Percentiles rank a stretch among this genome's conserved stretches.
These are phyloP conservation scores for Drosophila albomicans DNA, from an alignment of 1,140 invertebrate genomes.

Conservation along the genomic window DNA sequence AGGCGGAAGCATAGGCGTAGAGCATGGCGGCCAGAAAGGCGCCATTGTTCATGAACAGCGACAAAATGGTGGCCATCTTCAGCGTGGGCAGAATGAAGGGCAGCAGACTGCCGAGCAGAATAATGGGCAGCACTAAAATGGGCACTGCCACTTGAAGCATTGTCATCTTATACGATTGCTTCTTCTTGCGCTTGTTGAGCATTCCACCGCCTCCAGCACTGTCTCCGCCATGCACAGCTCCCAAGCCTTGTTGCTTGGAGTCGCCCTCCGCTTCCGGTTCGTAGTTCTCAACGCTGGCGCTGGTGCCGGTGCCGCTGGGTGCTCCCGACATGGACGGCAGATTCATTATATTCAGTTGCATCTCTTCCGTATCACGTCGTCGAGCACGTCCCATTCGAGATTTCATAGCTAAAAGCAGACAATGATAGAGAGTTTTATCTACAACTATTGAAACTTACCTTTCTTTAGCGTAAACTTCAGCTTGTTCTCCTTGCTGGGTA, in stretches of 20 bases:
- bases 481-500: slow-evolving; percentile 82
- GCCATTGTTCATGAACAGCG: slow-evolving; percentile 81
- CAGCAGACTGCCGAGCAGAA: slow-evolving; percentile 74
- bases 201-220: slow-evolving; percentile 40
- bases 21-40: slow-evolving; percentile 80
- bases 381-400: slow-evolving; percentile 61
- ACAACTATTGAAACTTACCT: slow-evolving; percentile 39
- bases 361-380: slow-evolving; percentile 62
- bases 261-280: slow-evolving; percentile 69
- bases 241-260: slow-evolving; percentile 63
- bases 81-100: slow-evolving; percentile 79
- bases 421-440: slow-evolving; percentile 7
- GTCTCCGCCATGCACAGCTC: slow-evolving; percentile 28
- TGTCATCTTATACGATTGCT: slow-evolving; percentile 65
- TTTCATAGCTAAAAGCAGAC: slow-evolving; percentile 40
- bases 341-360: slow-evolving; percentile 63
- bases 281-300: slow-evolving; percentile 62
- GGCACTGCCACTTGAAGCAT: slow-evolving; percentile 82
- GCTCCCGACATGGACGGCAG: slow-evolving; percentile 52
- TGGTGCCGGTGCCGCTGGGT: slow-evolving; percentile 46
- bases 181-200: slow-evolving; percentile 62
- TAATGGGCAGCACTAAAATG: slow-evolving; percentile 77
- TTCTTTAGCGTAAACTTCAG: slow-evolving; percentile 79
- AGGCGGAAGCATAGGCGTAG: slow-evolving; percentile 61
- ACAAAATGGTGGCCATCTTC: slow-evolving; percentile 83